Evolutionary conservation across 2,113 vertebrate genomes (phyloP).

Genomic region (Ochotona curzoniae): DNA sequence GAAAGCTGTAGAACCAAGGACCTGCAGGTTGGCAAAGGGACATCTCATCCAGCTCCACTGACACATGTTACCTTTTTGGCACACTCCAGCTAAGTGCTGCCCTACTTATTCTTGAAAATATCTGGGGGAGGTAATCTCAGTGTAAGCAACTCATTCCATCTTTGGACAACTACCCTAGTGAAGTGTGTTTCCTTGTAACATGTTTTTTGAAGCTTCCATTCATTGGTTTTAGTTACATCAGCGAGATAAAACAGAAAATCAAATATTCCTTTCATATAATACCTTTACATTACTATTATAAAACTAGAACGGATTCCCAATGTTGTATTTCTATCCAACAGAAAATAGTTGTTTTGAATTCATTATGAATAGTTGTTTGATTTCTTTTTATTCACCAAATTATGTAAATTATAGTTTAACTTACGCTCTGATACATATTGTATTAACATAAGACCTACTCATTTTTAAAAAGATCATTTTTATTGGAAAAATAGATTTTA

Average conservation of each 20-base stretch:
- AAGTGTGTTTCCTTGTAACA: neutral
- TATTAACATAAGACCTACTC: neutral
- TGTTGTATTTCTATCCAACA: conserved; percentile 51
- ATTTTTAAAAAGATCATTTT: too few species aligned
- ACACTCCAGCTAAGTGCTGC: neutral
- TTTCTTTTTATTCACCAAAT: conserved; percentile 69
- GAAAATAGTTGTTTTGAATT: conserved; percentile 60
- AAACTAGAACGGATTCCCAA: conserved; percentile 50
- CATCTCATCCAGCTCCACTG: neutral
- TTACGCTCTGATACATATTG: conserved; percentile 45
- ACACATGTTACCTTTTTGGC: neutral
- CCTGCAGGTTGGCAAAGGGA: neutral
- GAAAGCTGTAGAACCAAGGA: neutral
- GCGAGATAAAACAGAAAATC: conserved; percentile 1
- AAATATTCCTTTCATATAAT: conserved; percentile 2
- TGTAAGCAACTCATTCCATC: neutral
- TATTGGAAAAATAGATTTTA: too few species aligned
- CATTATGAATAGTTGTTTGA: conserved; percentile 65
- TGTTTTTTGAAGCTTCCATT: neutral
- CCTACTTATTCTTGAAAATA: neutral
- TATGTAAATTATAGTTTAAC: conserved; percentile 64
- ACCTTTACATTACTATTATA: neutral
- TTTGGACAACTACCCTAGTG: neutral
- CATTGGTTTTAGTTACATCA: neutral
- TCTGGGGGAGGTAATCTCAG: neutral